phyloP scores from a whole-genome alignment of 2,797 vertebrate genomes.

The Meda fulgida region DNA sequence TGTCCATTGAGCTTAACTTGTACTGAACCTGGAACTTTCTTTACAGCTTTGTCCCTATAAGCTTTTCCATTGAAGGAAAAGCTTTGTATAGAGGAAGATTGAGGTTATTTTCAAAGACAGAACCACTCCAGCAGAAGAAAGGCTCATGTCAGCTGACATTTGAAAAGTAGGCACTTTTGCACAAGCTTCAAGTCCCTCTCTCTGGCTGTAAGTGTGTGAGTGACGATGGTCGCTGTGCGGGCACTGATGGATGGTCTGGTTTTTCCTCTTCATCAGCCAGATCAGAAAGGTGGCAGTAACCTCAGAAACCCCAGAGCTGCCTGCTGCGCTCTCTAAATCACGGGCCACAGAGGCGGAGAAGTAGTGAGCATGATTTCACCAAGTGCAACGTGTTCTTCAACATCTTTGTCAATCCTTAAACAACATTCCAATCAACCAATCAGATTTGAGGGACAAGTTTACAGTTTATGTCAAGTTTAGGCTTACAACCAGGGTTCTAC shows the following conservation, averaged over 20 bases:
- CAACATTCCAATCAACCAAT: too few relatives aligned
- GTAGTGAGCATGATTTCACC: too few relatives aligned
- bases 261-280: slow-evolving; percentile 38
- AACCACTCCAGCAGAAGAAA: slow-evolving; percentile 34
- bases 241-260: slow-evolving; percentile 20
- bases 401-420: too few relatives aligned
- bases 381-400: neutral
- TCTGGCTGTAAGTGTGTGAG: slow-evolving; percentile 9
- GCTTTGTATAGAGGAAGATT: slow-evolving; percentile 14
- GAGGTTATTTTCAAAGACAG: slow-evolving; percentile 26
- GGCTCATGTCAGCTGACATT: slow-evolving; percentile 32
- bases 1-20: neutral
- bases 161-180: slow-evolving; percentile 26
- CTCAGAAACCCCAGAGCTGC: slow-evolving; percentile 1
- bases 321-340: slow-evolving; percentile 1
- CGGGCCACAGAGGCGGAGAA: neutral
- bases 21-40: neutral
- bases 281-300: slow-evolving; percentile 12
- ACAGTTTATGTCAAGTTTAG: too few relatives aligned
- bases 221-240: slow-evolving; percentile 13
- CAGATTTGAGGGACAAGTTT: too few relatives aligned
- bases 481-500: too few relatives aligned
- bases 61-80: neutral
- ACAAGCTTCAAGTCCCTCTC: neutral
- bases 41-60: slow-evolving; percentile 1